Evolutionary conservation across 2,888 invertebrate species (phyloP), one percentile per base, ranked within the genome.

Genomic region (Epicampocera succincta): DNA sequence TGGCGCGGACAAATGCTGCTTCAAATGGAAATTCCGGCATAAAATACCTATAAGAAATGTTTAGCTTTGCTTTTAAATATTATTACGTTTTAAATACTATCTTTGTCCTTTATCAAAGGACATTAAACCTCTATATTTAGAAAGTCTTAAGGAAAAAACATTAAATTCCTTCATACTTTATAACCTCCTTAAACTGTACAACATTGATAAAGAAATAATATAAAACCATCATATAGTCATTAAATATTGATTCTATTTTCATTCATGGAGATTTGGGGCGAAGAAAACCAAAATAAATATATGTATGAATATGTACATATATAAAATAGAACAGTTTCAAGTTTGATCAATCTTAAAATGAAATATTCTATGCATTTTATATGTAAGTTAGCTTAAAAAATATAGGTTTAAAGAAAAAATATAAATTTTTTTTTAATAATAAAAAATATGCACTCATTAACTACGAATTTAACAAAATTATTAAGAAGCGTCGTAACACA

Each of bases 1-100:
- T 89, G 73, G 87, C 90, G 48, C 87, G 88, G 83, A 86, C 88
- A 69, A 88, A 86, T 81, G 85, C 87, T 40, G 84, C 85, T 61
- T 84, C 89, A 65, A 87, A 85, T 84, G 78, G 78, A 29, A 82
- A 82, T 78, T 78, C 82, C 58, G 42, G 85, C 84, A 77, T 84
- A 61, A 89, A 88, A 87, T 89, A 86, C 80, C 86, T 88, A 81
- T 89, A 88, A 86, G 84, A 29, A 63, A 48, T 13, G 12, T 13
- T 15, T 42, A 8, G 40, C 52, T 21, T 13, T 48, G 11, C 58
- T 52, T 60, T 48, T 38, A 71, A 17, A 38, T 33, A 29, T 38
- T 48, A 46, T 80, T 66, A 48, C 60, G 58, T 44, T 56, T 48
- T 69, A 73, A 73, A 71, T 77, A 50, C 44, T 71, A 50, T 44